Conservation (phyloP, 2,113 vertebrate genomes). For the Perca flavescens region DNA sequence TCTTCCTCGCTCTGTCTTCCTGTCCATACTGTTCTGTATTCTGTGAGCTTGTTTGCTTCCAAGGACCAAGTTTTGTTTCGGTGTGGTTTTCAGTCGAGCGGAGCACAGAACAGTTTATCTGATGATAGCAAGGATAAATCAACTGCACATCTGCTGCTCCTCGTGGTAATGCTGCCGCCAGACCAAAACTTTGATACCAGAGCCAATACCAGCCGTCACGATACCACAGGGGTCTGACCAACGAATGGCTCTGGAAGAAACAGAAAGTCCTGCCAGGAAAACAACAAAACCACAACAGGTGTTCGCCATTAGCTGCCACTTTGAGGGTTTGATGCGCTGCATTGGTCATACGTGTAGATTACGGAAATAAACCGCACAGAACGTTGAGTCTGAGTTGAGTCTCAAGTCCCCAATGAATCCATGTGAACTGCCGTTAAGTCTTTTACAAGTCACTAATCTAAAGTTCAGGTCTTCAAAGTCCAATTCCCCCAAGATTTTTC, state of each 20-base stretch:
- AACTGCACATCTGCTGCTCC: conserved; percentile 7
- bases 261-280: conserved; percentile 36
- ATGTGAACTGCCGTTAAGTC: background rate
- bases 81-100: conserved; percentile 14
- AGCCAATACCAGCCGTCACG: conserved; percentile 6
- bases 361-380: background rate
- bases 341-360: background rate
- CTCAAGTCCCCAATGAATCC: background rate
- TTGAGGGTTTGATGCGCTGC: conserved; percentile 18
- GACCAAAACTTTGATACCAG: conserved; percentile 7
- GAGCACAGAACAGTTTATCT: conserved; percentile 3
- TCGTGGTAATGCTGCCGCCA: background rate
- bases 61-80: background rate
- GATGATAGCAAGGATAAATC: conserved; percentile 10
- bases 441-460: background rate
- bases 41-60: conserved; percentile 8
- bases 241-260: background rate
- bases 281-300: conserved; percentile 44
- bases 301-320: conserved; percentile 42
- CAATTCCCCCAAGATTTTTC: background rate
- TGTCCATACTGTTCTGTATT: background rate
- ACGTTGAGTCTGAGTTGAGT: background rate
- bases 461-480: background rate
- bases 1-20: background rate
- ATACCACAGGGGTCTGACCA: conserved; percentile 15